These are phyloP conservation scores for Ceraclea dissimilis DNA, from an alignment of 2,888 invertebrate species.

Conservation along the genomic window DNA sequence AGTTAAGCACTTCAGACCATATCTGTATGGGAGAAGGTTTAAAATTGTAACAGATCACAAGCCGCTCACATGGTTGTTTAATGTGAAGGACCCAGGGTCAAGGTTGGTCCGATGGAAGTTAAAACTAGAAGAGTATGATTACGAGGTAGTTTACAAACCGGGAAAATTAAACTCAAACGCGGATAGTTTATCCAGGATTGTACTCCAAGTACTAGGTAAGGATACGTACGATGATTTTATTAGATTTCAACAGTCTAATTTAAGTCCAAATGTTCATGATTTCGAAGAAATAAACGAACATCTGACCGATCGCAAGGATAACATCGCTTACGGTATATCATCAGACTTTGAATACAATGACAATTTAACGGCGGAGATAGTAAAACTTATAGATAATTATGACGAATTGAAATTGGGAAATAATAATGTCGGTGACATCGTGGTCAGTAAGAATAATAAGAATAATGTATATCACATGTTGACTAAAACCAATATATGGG, in stretches of 20 bases:
- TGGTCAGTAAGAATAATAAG: constrained; percentile 1
- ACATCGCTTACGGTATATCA: constrained; percentile 3
- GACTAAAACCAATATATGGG: constrained; percentile 23
- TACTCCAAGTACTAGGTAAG: constrained; percentile 16
- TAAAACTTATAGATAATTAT: constrained; percentile 2
- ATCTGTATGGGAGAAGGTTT: constrained; percentile 31
- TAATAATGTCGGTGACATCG: background rate
- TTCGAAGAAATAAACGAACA: constrained; percentile 4
- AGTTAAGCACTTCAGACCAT: constrained; percentile 29
- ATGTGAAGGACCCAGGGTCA: constrained; percentile 28
- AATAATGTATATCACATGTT: constrained; percentile 6
- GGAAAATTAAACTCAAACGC: constrained; percentile 30
- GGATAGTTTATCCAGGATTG: constrained; percentile 25
- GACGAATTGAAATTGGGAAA: background rate
- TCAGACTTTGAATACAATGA: constrained; percentile 1
- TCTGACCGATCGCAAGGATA: background rate
- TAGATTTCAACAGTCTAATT: background rate
- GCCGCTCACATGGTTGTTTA: constrained; percentile 27
- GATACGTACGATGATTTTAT: constrained; percentile 14
- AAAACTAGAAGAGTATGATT: constrained; percentile 30
- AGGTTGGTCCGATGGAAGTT: constrained; percentile 30
- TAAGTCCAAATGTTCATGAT: background rate
- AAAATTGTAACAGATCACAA: constrained; percentile 28
- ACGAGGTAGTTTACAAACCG: constrained; percentile 28
- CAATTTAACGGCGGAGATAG: background rate